phyloP scores from a whole-genome alignment of 2,113 vertebrate genomes.

The Passer montanus region DNA sequence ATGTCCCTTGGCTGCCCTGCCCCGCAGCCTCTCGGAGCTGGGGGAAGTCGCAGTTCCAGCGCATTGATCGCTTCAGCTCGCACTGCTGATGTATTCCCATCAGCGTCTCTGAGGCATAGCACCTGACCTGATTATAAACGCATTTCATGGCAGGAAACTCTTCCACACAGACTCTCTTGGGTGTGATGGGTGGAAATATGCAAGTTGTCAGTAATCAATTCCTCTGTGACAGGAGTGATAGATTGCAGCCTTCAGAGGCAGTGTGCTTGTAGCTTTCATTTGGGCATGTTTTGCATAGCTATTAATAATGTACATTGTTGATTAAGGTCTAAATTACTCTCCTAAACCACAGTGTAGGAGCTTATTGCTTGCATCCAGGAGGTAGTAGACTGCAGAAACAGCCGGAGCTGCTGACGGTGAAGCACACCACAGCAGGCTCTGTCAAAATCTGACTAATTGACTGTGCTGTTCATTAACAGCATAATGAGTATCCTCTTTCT shows the following conservation, averaged over 20 bases:
- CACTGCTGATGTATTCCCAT: neutral
- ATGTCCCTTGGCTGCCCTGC: neutral
- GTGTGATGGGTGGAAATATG: neutral
- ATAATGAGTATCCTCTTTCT: neutral
- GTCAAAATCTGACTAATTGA: neutral
- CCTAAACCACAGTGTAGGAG: neutral
- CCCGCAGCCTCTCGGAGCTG: neutral
- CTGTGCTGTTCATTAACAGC: neutral
- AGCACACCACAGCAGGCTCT: neutral
- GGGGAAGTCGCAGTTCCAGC: neutral
- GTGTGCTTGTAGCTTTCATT: neutral
- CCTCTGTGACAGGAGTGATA: neutral
- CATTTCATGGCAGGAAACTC: neutral
- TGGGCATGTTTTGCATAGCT: neutral
- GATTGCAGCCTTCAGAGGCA: neutral
- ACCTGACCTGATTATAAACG: neutral
- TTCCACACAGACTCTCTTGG: neutral
- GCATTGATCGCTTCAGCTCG: neutral
- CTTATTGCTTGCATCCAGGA: neutral
- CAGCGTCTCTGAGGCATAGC: neutral
- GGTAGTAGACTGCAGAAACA: neutral
- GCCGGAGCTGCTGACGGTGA: neutral
- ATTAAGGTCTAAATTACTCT: neutral
- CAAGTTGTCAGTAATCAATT: neutral
- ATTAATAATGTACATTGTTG: neutral